Conservation (phyloP, 2,113 vertebrate species). For the Clinocottus analis region DNA sequence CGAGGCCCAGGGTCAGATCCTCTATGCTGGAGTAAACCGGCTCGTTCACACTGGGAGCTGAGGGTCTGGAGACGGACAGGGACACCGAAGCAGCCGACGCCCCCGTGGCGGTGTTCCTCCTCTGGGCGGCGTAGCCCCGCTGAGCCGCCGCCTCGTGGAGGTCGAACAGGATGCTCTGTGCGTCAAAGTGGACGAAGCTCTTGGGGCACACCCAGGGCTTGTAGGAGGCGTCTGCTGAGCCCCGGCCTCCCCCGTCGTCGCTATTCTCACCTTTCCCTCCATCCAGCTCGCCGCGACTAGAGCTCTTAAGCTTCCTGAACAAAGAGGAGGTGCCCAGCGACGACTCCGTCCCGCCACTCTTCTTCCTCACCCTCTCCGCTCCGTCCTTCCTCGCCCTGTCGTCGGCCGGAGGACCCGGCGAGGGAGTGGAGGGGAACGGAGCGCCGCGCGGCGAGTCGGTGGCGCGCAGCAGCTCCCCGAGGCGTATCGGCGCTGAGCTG, state of each 20-base stretch:
- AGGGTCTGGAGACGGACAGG: conserved; percentile 69
- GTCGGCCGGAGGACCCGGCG: conserved; percentile 58
- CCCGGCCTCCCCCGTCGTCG: conserved; percentile 67
- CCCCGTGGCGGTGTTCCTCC: conserved; percentile 91
- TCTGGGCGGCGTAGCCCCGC: conserved; percentile 77
- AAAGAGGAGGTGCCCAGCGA: conserved; percentile 85
- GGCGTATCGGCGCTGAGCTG: conserved; percentile 61
- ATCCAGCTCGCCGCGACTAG: conserved; percentile 80
- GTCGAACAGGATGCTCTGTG: conserved; percentile 93
- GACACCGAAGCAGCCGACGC: conserved; percentile 90
- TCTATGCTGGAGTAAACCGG: conserved; percentile 86
- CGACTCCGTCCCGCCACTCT: conserved; percentile 83
- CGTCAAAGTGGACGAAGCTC: conserved; percentile 92
- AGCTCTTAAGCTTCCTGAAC: conserved; percentile 88
- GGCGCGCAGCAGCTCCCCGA: conserved; percentile 77
- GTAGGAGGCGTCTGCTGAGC: conserved; percentile 58
- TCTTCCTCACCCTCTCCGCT: conserved; percentile 85
- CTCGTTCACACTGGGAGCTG: conserved; percentile 74
- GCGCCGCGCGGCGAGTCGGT: conserved; percentile 27
- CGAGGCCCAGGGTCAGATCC: conserved; percentile 81
- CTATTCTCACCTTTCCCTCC: conserved; percentile 62
- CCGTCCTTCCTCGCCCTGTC: conserved; percentile 60
- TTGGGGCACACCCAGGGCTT: conserved; percentile 88
- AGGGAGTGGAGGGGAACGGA: conserved; percentile 39
- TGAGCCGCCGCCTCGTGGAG: conserved; percentile 85